Conservation (phyloP, 2,888 invertebrate genomes). For the Strigamia crassipes region DNA sequence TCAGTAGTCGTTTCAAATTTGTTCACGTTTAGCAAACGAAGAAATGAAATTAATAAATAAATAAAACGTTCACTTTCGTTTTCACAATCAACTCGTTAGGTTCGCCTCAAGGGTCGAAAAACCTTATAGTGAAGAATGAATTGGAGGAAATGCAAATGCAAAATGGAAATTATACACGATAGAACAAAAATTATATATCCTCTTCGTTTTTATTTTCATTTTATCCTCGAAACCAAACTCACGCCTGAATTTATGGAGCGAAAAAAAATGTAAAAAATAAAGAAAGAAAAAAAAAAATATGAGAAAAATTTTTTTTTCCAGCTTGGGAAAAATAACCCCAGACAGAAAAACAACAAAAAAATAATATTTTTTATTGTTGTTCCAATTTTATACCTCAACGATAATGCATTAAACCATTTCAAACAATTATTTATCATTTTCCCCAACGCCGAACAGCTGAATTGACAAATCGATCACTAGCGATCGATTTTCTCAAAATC, state of each 20-base stretch:
- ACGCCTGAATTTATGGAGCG: neutral
- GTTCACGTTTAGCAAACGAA: neutral
- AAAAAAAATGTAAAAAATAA: neutral
- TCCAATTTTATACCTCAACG: neutral
- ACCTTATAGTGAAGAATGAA: neutral
- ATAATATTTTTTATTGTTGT: neutral
- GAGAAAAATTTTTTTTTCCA: no score
- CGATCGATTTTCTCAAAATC: no score
- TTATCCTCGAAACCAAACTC: neutral
- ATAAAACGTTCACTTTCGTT: neutral
- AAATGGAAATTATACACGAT: neutral
- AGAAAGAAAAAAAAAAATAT: neutral
- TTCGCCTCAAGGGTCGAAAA: neutral
- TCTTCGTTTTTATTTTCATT: neutral
- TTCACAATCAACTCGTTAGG: conserved; percentile 18
- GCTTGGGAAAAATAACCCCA: no score
- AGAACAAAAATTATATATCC: neutral
- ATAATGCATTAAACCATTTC: neutral
- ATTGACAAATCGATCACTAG: no score
- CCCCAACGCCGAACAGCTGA: no score
- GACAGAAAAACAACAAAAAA: no score
- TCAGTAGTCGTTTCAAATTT: conserved; percentile 22
- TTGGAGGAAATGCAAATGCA: neutral
- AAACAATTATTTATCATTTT: neutral
- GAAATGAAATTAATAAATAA: neutral